Percentiles rank a stretch among this genome's conserved stretches.
These are phyloP conservation scores for Austrofundulus limnaeus DNA, from an alignment of 2,113 vertebrate genomes.

Conservation along the genomic window DNA sequence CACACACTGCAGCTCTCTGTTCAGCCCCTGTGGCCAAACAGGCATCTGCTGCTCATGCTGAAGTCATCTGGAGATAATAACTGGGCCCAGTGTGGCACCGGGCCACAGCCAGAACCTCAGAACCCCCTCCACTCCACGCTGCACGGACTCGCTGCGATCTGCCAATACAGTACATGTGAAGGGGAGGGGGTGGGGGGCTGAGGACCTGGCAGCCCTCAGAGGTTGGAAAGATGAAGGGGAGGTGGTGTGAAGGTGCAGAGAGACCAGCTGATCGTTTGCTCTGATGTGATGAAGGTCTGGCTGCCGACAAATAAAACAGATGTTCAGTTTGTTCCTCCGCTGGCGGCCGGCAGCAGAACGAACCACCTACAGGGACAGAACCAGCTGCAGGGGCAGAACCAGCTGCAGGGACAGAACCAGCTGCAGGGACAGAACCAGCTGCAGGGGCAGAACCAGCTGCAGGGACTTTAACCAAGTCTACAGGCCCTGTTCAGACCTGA, in stretches of 20 bases:
- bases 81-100: slow-evolving; percentile 68
- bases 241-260: slow-evolving; percentile 20
- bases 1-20: slow-evolving; percentile 20
- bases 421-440: too few species aligned
- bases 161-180: slow-evolving; percentile 53
- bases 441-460: too few species aligned
- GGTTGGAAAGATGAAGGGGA: background rate
- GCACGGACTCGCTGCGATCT: slow-evolving; percentile 49
- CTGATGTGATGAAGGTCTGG: slow-evolving; percentile 15
- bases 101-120: slow-evolving; percentile 57
- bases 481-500: background rate
- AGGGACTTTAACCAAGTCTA: too few species aligned
- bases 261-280: slow-evolving; percentile 35
- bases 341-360: background rate
- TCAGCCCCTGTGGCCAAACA: slow-evolving; percentile 67
- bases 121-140: slow-evolving; percentile 38
- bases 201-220: slow-evolving; percentile 46
- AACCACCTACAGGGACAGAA: too few species aligned
- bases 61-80: slow-evolving; percentile 81
- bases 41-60: slow-evolving; percentile 78
- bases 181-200: background rate
- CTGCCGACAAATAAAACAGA: slow-evolving; percentile 26
- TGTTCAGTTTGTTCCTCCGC: slow-evolving; percentile 11
- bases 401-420: too few species aligned
- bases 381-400: too few species aligned